These are phyloP conservation scores for Diceros bicornis DNA, from an alignment of 2,797 vertebrate species.

Conservation along the genomic window DNA sequence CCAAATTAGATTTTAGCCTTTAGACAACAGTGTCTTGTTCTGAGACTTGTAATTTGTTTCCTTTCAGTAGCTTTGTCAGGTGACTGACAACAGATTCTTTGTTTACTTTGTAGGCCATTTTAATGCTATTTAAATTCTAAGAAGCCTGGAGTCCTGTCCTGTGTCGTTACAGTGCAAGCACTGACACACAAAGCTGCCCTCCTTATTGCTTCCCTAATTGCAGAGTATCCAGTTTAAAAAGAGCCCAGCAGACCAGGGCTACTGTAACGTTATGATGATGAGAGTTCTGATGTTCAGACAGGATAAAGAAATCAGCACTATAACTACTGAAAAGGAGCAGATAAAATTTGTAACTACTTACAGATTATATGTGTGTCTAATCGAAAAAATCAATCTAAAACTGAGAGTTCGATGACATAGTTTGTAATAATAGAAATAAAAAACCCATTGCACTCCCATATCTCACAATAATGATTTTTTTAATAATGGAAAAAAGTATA, in stretches of 20 bases:
- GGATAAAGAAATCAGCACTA: fast-evolving
- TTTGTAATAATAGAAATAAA: background rate
- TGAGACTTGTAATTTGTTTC: background rate
- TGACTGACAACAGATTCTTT: background rate
- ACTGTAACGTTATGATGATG: fast-evolving
- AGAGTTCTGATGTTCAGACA: background rate
- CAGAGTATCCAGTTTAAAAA: fast-evolving
- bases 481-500: background rate
- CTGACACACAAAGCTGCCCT: background rate
- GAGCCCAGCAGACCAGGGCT: no score
- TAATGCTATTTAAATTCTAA: background rate
- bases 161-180: fast-evolving
- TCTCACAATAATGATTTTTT: background rate
- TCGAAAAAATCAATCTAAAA: background rate
- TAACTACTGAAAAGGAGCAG: background rate
- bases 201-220: background rate
- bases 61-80: background rate
- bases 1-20: background rate
- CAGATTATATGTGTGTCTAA: background rate
- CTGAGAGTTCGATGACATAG: background rate
- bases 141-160: background rate
- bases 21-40: background rate
- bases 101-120: background rate
- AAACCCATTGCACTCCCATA: background rate
- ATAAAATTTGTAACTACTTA: fast-evolving